Evolutionary conservation across 2,888 invertebrate species (phyloP), one percentile per base, ranked within the genome.

Genomic region (Tupiocoris notatus): DNA sequence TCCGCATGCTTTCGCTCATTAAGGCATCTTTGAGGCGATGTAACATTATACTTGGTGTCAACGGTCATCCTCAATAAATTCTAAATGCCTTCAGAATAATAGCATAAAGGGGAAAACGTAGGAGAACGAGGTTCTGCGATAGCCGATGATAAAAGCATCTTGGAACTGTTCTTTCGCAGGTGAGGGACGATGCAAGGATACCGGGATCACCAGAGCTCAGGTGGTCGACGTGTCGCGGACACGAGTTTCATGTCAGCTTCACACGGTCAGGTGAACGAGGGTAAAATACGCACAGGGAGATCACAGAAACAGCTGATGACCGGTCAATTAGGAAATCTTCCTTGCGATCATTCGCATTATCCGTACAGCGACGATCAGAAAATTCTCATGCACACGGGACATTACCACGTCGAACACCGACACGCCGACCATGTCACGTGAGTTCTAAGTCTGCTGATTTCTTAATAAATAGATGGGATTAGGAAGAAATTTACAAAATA

Each of bases 331-430:
- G 21, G 75, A 12, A 6, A 62, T 7, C 62, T 54, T 18, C 64
- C 59, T 21, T 18, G 39, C 62, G 58, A 64, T 61, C 75, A 65
- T n/a, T 59, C 76, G 18, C 63, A 75, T 75, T 74, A 77, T 25
- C 74, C 78, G 21, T 79, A 77, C 77, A 77, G 77, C 64, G 79
- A 78, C 18, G 79, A 79, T 63, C 79, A 79, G 63, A 77, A 79
- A 56, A 77, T 79, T 54, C 75, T 79, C 65, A 78, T 79, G 17
- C 79, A 76, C 58, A 22, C 75, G 20, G 75, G 77, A 20, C 39
- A 70, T 18, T 73, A 76, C 58, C 77, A 75, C 61, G 62, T 62
- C 2, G 63, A 75, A 16, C 71, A 63, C 17, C 56, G 65, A 20
- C 59, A 70, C 39, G 39, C 76, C n/a, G 78, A 68, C 17, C 78